A percentile compares a stretch with the other conserved stretches of the same genome.
Evolutionary conservation across 2,113 vertebrate genomes (phyloP).

Genomic region (Blennius ocellaris): DNA sequence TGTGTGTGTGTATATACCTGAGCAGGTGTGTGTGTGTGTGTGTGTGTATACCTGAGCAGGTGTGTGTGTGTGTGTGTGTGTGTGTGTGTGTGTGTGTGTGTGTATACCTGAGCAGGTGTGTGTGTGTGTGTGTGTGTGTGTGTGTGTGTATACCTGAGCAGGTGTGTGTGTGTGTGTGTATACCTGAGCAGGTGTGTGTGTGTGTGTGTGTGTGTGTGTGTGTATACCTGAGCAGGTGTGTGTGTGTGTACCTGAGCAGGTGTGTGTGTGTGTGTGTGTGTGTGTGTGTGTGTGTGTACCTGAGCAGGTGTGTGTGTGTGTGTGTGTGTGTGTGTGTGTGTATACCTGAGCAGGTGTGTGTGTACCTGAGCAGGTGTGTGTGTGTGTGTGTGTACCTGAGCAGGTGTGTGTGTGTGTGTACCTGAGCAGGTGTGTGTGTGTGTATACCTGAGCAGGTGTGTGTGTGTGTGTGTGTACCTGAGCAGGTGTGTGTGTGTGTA

Average conservation of each 20-base stretch:
- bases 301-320: too few relatives aligned
- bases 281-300: too few relatives aligned
- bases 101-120: conserved; percentile 77
- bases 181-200: conserved; percentile 79
- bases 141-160: conserved; percentile 74
- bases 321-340: too few relatives aligned
- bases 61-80: conserved; percentile 69
- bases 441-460: too few relatives aligned
- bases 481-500: too few relatives aligned
- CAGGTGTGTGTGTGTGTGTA: too few relatives aligned
- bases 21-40: too few relatives aligned
- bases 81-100: conserved; percentile 27
- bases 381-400: too few relatives aligned
- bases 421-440: too few relatives aligned
- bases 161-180: conserved; percentile 65
- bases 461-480: background rate
- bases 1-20: too few relatives aligned
- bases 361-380: background rate
- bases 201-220: conserved; percentile 45
- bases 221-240: conserved; percentile 77
- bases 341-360: too few relatives aligned
- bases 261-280: conserved; percentile 33
- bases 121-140: conserved; percentile 61
- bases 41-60: conserved; percentile 75
- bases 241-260: conserved; percentile 70